Percentiles rank a stretch among this genome's conserved stretches.
Conservation (phyloP, 2,888 invertebrate genomes). For the Lithophane ornitopus region DNA sequence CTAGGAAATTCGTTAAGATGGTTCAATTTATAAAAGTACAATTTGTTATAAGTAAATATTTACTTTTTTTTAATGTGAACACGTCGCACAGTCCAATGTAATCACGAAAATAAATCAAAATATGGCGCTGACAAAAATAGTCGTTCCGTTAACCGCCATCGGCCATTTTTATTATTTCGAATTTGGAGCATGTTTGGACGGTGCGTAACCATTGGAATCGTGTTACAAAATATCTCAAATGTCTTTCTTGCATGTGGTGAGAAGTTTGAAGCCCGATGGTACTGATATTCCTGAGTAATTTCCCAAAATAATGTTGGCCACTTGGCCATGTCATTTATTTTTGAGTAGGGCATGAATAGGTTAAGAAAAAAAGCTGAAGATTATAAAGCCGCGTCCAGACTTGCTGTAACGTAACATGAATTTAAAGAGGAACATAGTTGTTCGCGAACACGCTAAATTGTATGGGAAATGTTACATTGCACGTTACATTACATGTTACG, state of each 20-base stretch:
- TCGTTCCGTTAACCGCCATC: constrained; percentile 45
- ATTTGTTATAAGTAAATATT: constrained; percentile 6
- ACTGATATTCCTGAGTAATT: not conserved
- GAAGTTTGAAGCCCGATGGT: constrained; percentile 11
- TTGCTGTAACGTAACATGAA: no score
- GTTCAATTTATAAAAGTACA: constrained; percentile 2
- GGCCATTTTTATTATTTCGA: constrained; percentile 60
- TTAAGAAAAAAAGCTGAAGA: not conserved
- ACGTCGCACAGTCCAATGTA: constrained; percentile 6
- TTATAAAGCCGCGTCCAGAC: not conserved
- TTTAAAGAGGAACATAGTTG: no score
- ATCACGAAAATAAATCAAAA: constrained; percentile 38
- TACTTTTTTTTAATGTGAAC: not conserved
- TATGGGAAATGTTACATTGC: no score
- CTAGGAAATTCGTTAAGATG: not conserved
- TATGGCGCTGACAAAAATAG: constrained; percentile 44
- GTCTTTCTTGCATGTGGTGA: constrained; percentile 31
- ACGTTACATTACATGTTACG: no score
- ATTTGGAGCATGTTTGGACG: constrained; percentile 60
- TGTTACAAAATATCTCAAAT: constrained; percentile 53
- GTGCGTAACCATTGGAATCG: constrained; percentile 46
- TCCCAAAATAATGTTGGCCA: not conserved
- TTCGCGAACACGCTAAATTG: no score
- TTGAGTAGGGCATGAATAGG: not conserved
- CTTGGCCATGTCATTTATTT: not conserved